Percentiles rank a stretch among this genome's conserved stretches.
phyloP scores from a whole-genome alignment of 2,113 vertebrate genomes.

The Sander vitreus region DNA sequence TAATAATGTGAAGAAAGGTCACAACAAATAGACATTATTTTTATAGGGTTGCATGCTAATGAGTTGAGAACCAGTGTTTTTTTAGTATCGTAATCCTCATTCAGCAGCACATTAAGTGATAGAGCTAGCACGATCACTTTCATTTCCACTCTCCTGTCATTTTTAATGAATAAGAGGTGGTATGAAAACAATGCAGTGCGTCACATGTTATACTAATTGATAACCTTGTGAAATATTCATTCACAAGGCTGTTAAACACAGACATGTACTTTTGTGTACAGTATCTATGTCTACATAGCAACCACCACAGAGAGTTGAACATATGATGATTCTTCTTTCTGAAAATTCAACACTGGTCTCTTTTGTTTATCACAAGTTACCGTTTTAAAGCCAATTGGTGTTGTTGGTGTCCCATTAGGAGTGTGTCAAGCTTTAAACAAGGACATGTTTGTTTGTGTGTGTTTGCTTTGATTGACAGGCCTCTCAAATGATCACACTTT shows the following conservation, averaged over 20 bases:
- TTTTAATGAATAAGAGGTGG: not conserved
- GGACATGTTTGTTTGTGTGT: not conserved
- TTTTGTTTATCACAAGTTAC: not conserved
- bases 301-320: not conserved
- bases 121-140: not conserved
- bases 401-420: not conserved
- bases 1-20: not conserved
- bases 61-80: not conserved
- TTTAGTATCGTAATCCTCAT: not conserved
- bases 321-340: not conserved
- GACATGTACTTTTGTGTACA: not conserved
- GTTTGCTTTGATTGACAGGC: not conserved
- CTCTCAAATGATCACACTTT: not conserved
- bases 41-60: not conserved
- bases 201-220: not conserved
- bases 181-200: not conserved
- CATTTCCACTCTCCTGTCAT: not conserved
- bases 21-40: not conserved
- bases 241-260: not conserved
- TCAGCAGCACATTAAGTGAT: conserved; percentile 7
- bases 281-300: not conserved
- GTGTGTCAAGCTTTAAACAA: conserved; percentile 3
- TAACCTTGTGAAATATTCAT: not conserved
- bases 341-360: not conserved
- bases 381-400: not conserved